phyloP scores from a whole-genome alignment of 2,113 vertebrate genomes.

The Prionailurus bengalensis region DNA sequence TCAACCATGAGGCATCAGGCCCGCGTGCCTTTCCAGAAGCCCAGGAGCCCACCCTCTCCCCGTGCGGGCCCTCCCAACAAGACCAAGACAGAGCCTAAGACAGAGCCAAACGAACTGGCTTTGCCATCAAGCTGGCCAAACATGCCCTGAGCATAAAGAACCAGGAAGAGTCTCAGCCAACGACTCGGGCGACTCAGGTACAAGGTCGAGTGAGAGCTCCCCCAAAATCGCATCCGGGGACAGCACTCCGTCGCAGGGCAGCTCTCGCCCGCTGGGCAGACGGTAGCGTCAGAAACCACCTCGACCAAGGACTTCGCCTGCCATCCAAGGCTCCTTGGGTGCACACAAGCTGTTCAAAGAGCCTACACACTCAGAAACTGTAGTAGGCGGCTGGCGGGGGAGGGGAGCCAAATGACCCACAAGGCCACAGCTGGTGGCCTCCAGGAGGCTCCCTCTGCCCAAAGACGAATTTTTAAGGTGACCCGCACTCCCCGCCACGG shows the following conservation, averaged over 20 bases:
- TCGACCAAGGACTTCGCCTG: background rate
- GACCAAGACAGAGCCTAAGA: background rate
- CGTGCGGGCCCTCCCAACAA: rapidly evolving
- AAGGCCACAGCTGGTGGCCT: rapidly evolving
- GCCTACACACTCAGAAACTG: background rate
- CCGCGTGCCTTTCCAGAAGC: background rate
- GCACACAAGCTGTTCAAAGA: background rate
- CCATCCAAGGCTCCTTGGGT: background rate
- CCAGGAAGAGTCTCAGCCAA: background rate
- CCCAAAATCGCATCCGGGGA: background rate
- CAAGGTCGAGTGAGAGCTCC: background rate
- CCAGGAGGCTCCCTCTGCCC: background rate
- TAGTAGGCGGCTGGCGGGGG: background rate
- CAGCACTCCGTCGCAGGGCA: background rate
- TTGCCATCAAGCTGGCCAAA: background rate
- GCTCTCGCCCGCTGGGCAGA: too few species aligned
- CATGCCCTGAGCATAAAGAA: background rate
- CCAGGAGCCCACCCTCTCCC: background rate
- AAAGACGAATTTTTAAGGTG: background rate
- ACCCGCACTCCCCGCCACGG: background rate
- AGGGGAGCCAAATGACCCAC: background rate
- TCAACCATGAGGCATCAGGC: too few species aligned
- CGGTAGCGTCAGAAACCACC: background rate
- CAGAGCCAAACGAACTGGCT: background rate
- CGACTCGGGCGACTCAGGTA: background rate